Percentiles rank a stretch among this genome's conserved stretches.
Conservation (phyloP, 2,113 vertebrate genomes). For the Pithys albifrons region DNA sequence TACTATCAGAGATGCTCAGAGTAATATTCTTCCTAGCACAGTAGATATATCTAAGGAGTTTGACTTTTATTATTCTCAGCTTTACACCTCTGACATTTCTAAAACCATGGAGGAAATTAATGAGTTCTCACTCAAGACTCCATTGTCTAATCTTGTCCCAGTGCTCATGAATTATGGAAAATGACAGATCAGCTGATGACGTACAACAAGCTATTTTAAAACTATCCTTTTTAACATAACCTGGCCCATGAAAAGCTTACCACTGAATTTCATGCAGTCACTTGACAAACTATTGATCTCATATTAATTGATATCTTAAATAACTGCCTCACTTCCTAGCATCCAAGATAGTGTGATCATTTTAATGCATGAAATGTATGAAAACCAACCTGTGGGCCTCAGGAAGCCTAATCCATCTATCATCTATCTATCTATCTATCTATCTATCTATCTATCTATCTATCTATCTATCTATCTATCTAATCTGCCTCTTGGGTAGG, state of each 20-base stretch:
- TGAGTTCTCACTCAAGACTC: conserved; percentile 49
- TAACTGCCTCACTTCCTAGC: not conserved
- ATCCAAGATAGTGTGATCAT: not conserved
- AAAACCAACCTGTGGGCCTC: not conserved
- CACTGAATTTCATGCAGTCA: not conserved
- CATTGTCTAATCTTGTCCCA: conserved; percentile 54
- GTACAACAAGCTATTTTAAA: conserved; percentile 39
- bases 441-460: too few relatives aligned
- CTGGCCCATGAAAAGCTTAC: not conserved
- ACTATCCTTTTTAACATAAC: not conserved
- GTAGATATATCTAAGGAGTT: conserved; percentile 53
- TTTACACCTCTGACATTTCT: conserved; percentile 67
- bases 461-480: too few relatives aligned
- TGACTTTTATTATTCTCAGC: conserved; percentile 63
- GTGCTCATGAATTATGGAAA: conserved; percentile 65
- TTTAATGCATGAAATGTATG: not conserved
- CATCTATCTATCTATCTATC: too few relatives aligned
- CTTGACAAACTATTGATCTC: not conserved
- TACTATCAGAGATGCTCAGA: conserved; percentile 59
- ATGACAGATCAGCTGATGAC: conserved; percentile 47
- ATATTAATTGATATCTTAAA: not conserved
- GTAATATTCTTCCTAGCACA: conserved; percentile 52
- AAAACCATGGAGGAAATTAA: conserved; percentile 60
- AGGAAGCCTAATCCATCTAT: not conserved
- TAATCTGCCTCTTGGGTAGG: not conserved